Conservation (phyloP, 2,113 vertebrate species). For the Stegostoma tigrinum region DNA sequence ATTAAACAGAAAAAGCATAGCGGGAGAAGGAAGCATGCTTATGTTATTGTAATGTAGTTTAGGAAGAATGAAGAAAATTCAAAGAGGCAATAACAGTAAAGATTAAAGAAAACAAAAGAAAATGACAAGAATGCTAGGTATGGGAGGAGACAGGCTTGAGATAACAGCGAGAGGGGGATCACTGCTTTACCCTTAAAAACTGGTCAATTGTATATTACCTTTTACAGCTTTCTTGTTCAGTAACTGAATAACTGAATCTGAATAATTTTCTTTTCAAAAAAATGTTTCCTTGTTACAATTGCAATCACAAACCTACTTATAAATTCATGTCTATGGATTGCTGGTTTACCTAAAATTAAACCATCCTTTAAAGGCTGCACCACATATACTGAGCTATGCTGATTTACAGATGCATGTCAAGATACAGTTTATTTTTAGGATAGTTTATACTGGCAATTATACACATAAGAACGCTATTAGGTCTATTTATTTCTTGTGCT, state of each 20-base stretch:
- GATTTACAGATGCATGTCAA: not conserved
- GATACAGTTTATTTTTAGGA: not conserved
- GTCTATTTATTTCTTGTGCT: not conserved
- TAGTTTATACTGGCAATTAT: too few relatives aligned
- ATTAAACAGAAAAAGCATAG: not conserved
- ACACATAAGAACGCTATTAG: too few relatives aligned
- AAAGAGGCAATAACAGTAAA: not conserved
- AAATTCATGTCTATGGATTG: not conserved
- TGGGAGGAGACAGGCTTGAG: not conserved
- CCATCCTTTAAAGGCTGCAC: not conserved
- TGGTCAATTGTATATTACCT: not conserved
- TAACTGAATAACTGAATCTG: not conserved
- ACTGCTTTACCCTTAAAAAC: not conserved
- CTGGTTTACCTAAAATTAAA: slow-evolving; percentile 3
- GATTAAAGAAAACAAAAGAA: not conserved
- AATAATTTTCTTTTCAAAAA: not conserved
- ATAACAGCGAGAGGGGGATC: not conserved
- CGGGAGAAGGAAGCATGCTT: not conserved
- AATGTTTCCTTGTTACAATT: not conserved
- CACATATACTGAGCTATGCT: not conserved
- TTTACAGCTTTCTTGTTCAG: not conserved
- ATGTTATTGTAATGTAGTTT: not conserved
- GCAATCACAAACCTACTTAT: not conserved
- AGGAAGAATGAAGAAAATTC: not conserved
- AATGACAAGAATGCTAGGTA: not conserved